These are phyloP conservation scores for Drosophila testacea DNA, from an alignment of 2,888 invertebrate species.

Conservation along the genomic window DNA sequence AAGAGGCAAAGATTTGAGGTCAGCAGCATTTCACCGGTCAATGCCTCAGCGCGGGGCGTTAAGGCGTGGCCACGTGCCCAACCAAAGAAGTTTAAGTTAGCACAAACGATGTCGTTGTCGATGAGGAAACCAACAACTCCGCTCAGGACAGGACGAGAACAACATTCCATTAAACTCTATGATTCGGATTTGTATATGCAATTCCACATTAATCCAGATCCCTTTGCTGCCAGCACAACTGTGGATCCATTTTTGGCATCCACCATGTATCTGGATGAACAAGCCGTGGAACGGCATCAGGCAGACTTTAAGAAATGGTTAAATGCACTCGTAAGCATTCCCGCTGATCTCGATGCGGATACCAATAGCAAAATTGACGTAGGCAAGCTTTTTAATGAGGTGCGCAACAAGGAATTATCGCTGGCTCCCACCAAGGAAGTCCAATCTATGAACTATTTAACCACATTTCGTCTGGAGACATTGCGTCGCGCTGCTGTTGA, in stretches of 20 bases:
- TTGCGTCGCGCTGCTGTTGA: slow-evolving; percentile 89
- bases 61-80: slow-evolving; percentile 75
- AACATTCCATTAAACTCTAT: slow-evolving; percentile 76
- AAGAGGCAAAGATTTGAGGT: slow-evolving; percentile 80
- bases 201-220: slow-evolving; percentile 86
- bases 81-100: slow-evolving; percentile 76
- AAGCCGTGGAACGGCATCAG: slow-evolving; percentile 89
- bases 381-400: slow-evolving; percentile 91
- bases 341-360: slow-evolving; percentile 89
- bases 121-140: slow-evolving; percentile 80
- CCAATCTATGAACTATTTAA: slow-evolving; percentile 89
- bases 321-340: slow-evolving; percentile 91
- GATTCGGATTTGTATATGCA: slow-evolving; percentile 84
- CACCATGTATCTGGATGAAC: slow-evolving; percentile 89
- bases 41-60: slow-evolving; percentile 52
- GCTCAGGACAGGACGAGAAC: slow-evolving; percentile 62
- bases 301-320: slow-evolving; percentile 91
- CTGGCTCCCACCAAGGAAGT: slow-evolving; percentile 90
- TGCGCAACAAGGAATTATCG: slow-evolving; percentile 88
- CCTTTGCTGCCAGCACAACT: slow-evolving; percentile 86
- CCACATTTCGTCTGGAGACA: slow-evolving; percentile 88
- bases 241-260: slow-evolving; percentile 89
- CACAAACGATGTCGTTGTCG: slow-evolving; percentile 67
- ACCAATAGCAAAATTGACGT: slow-evolving; percentile 89
- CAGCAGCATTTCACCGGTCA: slow-evolving; percentile 43